These are phyloP conservation scores for Sturnira hondurensis DNA, from an alignment of 2,113 vertebrate species.

Conservation along the genomic window DNA sequence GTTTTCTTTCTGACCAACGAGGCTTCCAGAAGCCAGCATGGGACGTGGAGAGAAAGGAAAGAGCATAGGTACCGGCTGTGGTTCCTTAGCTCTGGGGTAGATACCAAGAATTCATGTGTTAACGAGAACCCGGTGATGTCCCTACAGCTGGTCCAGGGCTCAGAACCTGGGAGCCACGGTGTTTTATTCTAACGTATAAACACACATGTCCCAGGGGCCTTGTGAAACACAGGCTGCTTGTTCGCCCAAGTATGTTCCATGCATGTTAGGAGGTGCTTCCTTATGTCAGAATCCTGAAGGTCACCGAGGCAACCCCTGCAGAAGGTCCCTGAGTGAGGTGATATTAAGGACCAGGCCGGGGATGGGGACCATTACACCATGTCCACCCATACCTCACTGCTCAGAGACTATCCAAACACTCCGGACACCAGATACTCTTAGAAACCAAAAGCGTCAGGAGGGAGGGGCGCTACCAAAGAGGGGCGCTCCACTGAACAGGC, in stretches of 20 bases:
- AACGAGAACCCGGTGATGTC: neutral
- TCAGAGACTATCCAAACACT: neutral
- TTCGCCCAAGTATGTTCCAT: fast-evolving
- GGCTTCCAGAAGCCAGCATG: neutral
- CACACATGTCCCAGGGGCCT: too few species aligned
- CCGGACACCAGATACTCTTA: neutral
- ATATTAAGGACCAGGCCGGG: neutral
- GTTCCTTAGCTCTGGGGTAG: neutral
- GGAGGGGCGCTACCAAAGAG: too few species aligned
- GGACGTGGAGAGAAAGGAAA: neutral
- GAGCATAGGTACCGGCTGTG: fast-evolving
- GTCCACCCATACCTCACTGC: neutral
- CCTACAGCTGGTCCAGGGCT: neutral
- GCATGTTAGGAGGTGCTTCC: fast-evolving
- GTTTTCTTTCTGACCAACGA: neutral
- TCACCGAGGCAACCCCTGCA: fast-evolving
- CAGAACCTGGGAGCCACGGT: neutral
- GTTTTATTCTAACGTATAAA: neutral
- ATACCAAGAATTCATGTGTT: neutral
- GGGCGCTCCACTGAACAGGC: too few species aligned
- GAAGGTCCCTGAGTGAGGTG: fast-evolving
- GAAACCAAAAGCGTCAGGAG: too few species aligned
- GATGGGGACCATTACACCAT: too few species aligned
- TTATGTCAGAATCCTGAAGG: fast-evolving
- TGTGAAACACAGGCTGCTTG: neutral